A percentile compares a stretch with the other conserved stretches of the same genome.
These are phyloP conservation scores for Phrynosoma platyrhinos DNA, from an alignment of 2,113 vertebrate genomes.

Conservation along the genomic window DNA sequence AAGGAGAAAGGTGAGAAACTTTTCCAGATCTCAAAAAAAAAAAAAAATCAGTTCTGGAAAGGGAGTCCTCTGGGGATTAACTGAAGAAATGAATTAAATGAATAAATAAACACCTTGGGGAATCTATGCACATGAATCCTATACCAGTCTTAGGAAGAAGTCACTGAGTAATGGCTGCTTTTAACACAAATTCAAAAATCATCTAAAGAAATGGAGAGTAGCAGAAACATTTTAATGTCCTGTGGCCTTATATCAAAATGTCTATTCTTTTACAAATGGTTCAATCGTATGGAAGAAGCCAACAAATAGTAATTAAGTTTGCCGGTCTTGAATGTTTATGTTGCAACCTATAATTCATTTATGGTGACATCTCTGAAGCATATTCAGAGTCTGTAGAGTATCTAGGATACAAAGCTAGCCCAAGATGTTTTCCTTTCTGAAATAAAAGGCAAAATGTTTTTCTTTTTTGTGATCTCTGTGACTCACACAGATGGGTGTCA, in stretches of 20 bases:
- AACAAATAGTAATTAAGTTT: neutral
- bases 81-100: neutral
- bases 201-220: neutral
- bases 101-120: neutral
- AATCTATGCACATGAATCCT: neutral
- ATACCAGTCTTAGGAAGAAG: neutral
- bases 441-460: neutral
- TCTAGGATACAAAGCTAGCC: neutral
- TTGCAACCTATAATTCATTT: neutral
- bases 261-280: neutral
- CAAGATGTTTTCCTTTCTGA: neutral
- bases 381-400: neutral
- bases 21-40: conserved; percentile 16
- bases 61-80: no score
- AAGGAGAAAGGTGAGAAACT: conserved; percentile 76
- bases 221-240: neutral
- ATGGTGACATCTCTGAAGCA: neutral
- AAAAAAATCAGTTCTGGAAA: neutral
- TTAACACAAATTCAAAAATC: neutral
- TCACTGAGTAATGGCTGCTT: neutral
- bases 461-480: neutral
- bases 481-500: no score
- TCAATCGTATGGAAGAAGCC: neutral
- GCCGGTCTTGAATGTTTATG: neutral
- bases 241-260: neutral